Percentiles rank a stretch among this genome's conserved stretches.
Evolutionary conservation across 2,797 vertebrate genomes (phyloP).

Genomic region (Steatocranus sp.): DNA sequence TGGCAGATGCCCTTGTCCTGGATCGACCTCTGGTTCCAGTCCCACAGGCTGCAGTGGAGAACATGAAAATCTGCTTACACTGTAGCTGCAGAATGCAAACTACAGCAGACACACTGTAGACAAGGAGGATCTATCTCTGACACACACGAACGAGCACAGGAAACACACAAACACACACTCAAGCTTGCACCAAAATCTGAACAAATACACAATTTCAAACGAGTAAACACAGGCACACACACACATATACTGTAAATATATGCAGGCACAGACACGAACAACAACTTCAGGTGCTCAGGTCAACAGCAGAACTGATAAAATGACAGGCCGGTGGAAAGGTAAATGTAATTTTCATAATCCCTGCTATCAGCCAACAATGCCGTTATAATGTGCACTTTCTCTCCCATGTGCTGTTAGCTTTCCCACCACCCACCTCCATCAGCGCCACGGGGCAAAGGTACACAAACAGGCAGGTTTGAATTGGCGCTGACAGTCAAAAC

Average conservation of each 20-base stretch:
- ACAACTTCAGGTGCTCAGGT: neutral
- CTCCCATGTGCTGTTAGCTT: slow-evolving; percentile 13
- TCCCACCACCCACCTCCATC: slow-evolving; percentile 38
- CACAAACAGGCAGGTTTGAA: slow-evolving; percentile 45
- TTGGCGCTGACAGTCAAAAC: slow-evolving; percentile 46
- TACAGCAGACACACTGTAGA: neutral
- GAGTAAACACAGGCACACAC: neutral
- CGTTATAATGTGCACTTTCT: neutral
- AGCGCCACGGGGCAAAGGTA: slow-evolving; percentile 25
- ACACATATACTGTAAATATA: neutral
- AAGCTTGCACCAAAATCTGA: neutral
- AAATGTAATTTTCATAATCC: slow-evolving; percentile 3
- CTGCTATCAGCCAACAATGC: neutral
- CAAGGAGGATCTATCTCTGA: neutral
- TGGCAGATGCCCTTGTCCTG: slow-evolving; percentile 27
- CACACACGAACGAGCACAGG: neutral
- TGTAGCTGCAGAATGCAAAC: slow-evolving; percentile 1
- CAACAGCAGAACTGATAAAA: neutral
- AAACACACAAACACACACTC: neutral
- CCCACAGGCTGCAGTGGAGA: neutral
- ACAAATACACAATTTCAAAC: neutral
- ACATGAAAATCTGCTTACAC: neutral
- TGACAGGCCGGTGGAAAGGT: neutral
- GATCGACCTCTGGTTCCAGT: neutral
- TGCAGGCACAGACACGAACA: neutral